Evolutionary conservation across 2,113 vertebrate genomes (phyloP).

Genomic region (Triplophysa siluroides): DNA sequence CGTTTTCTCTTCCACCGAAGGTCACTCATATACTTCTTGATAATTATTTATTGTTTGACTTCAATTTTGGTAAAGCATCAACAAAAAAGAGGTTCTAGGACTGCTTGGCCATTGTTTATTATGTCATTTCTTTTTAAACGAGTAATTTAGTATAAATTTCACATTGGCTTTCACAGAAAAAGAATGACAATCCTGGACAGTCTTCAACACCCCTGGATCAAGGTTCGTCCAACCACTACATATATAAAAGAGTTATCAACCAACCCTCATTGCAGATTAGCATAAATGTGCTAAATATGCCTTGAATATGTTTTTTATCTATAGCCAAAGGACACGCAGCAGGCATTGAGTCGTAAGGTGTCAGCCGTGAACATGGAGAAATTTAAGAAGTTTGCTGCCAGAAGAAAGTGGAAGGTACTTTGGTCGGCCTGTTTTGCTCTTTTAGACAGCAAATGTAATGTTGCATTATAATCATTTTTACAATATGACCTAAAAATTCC

Average conservation of each 20-base stretch:
- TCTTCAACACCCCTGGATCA: conserved; percentile 96
- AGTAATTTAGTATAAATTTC: not conserved
- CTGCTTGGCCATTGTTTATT: not conserved
- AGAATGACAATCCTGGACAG: conserved; percentile 97
- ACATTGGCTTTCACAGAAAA: conserved; percentile 75
- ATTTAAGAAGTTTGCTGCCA: conserved; percentile 97
- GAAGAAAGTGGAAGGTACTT: conserved; percentile 94
- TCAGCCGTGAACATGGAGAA: conserved; percentile 99
- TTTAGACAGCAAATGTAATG: not conserved
- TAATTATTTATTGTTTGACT: not conserved
- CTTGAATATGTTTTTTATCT: not conserved
- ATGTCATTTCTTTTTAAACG: not conserved
- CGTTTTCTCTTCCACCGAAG: not conserved
- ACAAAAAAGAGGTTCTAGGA: not conserved
- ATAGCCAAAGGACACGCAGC: conserved; percentile 95
- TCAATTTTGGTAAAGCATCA: not conserved
- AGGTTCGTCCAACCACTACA: conserved; percentile 74
- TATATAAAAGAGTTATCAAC: not conserved
- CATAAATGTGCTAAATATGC: not conserved
- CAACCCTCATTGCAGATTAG: not conserved
- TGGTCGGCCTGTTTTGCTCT: too few relatives aligned
- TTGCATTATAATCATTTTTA: not conserved
- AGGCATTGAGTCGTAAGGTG: conserved; percentile 94
- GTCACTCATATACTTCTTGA: not conserved
- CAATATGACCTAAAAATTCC: not conserved